phyloP scores from a whole-genome alignment of 1,140 invertebrate genomes.

The Adelges cooleyi region DNA sequence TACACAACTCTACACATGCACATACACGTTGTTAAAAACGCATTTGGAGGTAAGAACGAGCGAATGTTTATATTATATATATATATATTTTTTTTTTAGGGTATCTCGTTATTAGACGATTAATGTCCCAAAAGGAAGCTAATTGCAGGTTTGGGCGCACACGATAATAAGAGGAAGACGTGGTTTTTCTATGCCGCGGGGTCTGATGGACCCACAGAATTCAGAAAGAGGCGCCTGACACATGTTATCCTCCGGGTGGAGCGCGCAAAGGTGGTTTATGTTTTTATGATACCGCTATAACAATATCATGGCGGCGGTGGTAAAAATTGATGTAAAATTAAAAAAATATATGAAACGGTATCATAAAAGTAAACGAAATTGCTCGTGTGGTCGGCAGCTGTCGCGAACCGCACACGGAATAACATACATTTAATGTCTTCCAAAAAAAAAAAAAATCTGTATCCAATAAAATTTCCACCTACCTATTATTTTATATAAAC shows the following conservation, averaged over 20 bases:
- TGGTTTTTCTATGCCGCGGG: slow-evolving; percentile 11
- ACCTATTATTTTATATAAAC: too few species aligned
- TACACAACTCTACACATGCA: too few species aligned
- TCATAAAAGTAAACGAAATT: slow-evolving; percentile 18
- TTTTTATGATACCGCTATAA: slow-evolving; percentile 4
- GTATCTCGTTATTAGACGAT: slow-evolving; percentile 23
- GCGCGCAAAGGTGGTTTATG: slow-evolving; percentile 22
- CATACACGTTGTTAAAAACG: too few species aligned
- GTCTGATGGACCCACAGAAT: background rate
- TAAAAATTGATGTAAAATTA: slow-evolving; percentile 14
- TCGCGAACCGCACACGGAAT: background rate
- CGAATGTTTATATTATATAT: too few species aligned
- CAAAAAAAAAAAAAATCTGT: too few species aligned
- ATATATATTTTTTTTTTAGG: slow-evolving; percentile 8
- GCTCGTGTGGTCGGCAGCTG: slow-evolving; percentile 10
- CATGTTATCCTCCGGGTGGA: slow-evolving; percentile 2
- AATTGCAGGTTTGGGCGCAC: slow-evolving; percentile 7
- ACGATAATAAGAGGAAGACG: slow-evolving; percentile 20
- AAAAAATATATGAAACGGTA: background rate
- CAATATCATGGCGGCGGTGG: background rate
- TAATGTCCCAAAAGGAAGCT: slow-evolving; percentile 2
- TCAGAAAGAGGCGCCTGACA: slow-evolving; percentile 19
- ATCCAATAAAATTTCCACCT: too few species aligned
- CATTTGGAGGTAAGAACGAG: background rate
- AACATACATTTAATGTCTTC: too few species aligned